A percentile compares a stretch with the other conserved stretches of the same genome.
Conservation (phyloP, 30 jellyfish, hydroid and myxozoan species). For the Pseudorhiza aurosa region DNA sequence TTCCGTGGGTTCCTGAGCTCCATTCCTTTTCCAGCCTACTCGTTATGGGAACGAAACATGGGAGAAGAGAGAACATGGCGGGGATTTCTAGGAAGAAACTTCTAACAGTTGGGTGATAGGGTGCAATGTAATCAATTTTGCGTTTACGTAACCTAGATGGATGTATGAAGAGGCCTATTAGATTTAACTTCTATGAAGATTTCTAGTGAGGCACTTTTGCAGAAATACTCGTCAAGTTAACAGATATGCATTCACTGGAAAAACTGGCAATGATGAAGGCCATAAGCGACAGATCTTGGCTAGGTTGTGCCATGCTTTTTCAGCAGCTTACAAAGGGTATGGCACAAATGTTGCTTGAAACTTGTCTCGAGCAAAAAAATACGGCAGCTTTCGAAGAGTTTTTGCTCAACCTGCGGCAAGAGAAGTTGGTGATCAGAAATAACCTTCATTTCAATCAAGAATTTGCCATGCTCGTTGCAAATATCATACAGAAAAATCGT, state of each 20-base stretch:
- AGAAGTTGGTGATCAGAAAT: background rate
- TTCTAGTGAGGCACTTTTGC: no score
- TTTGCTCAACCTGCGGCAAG: background rate
- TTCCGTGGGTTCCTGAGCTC: no score
- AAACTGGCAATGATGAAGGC: constrained; percentile 20
- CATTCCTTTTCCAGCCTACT: no score
- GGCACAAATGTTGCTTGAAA: background rate
- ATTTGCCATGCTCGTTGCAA: constrained; percentile 20
- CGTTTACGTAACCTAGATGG: no score
- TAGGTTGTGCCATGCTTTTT: background rate
- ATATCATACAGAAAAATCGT: background rate
- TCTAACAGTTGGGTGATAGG: no score
- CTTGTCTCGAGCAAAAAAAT: constrained; percentile 13
- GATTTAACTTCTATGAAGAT: no score
- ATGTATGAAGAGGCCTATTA: no score
- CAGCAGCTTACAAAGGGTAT: background rate
- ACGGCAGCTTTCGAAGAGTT: constrained; percentile 10
- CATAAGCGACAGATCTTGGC: constrained; percentile 25
- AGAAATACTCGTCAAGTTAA: no score
- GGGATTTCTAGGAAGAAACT: no score
- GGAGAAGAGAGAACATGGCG: no score
- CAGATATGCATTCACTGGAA: background rate
- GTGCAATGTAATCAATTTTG: no score
- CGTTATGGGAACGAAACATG: no score
- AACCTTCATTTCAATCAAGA: constrained; percentile 1